Percentiles rank a stretch among this genome's conserved stretches.
phyloP scores from a whole-genome alignment of 2,797 vertebrate genomes.

The Crotalus adamanteus region DNA sequence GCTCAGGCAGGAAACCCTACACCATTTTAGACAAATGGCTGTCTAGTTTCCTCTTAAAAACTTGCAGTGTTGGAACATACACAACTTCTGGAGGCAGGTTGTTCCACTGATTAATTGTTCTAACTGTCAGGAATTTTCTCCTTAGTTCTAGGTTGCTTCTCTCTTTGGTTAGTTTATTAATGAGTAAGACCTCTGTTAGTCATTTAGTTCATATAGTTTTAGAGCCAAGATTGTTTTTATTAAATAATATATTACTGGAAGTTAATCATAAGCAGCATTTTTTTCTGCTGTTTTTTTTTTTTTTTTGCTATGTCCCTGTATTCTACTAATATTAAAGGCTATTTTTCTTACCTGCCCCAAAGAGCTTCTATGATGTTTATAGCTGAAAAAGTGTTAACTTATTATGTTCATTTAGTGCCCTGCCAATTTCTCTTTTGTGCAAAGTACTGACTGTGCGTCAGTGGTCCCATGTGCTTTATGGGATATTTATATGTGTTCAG shows the following conservation, averaged over 20 bases:
- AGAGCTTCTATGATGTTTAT: slow-evolving; percentile 32
- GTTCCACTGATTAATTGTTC: no score
- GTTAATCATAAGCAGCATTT: slow-evolving; percentile 24
- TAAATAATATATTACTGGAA: slow-evolving; percentile 17
- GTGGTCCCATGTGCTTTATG: slow-evolving; percentile 47
- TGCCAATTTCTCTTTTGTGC: slow-evolving; percentile 41
- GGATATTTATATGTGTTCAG: slow-evolving; percentile 51
- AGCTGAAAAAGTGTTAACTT: slow-evolving; percentile 51
- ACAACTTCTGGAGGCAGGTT: no score
- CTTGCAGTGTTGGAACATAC: no score
- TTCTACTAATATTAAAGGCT: slow-evolving; percentile 49
- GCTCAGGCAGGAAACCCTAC: no score
- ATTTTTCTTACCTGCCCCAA: slow-evolving; percentile 40
- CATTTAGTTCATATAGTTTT: slow-evolving; percentile 30
- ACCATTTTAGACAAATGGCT: no score
- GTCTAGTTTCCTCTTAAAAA: no score
- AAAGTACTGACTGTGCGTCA: slow-evolving; percentile 55
- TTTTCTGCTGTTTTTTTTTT: no score
- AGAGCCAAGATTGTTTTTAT: slow-evolving; percentile 46
- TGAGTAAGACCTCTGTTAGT: slow-evolving; percentile 6
- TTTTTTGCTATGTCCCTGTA: background rate
- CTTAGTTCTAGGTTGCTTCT: no score
- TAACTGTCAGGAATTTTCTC: no score
- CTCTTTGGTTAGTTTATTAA: background rate
- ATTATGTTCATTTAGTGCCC: slow-evolving; percentile 30